Evolutionary conservation across 2,797 vertebrate species (phyloP), one percentile per base, ranked within the genome.

Genomic region (Lates japonicus): DNA sequence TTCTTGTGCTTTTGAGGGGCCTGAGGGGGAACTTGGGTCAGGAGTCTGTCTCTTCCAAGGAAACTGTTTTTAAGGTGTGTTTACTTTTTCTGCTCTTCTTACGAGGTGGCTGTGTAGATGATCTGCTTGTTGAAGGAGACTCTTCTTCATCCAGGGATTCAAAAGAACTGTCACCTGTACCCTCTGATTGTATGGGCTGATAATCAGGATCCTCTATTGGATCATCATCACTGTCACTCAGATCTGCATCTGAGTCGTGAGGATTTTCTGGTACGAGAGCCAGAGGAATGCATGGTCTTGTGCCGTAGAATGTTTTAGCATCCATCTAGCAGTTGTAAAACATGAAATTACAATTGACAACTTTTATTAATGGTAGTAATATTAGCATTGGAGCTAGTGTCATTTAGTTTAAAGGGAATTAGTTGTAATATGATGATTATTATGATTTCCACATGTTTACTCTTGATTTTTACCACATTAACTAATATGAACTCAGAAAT

Each of bases 121-220:
- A 51, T 29, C 1, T 46, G 31, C 59, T 74, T 29, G 35, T 69
- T 59, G 65, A 64, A 14, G 67, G 1, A 52, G 3, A 13, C 35
- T 70, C 29, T 3, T 81, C 75, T 16, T 78, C 70, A 68, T 78
- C 49, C 35, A 78, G 1, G 10, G 67, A 61, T 33, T 86, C 54
- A 55, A 61, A 73, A 55, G 59, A 61, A 55, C 1, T n/a, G 22
- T 80, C 39, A 0, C 16, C 29, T 14, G 7, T 25, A 0, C 2
- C 12, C 4, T 70, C 63, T 73, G 39, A 58, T 55, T 35, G 59
- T 55, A 9, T 70, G 49, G 71, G 59, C 11, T n/a, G 67, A 78
- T 72, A 60, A 72, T 72, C 72, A 16, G 63, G 63, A 74, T 69
- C 73, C 12, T 51, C 72, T 19, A 25, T 35, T 8, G 0, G 6